Percentiles rank a stretch among this genome's conserved stretches.
These are phyloP conservation scores for Callospermophilus lateralis DNA, from an alignment of 2,113 vertebrate species.

Conservation along the genomic window DNA sequence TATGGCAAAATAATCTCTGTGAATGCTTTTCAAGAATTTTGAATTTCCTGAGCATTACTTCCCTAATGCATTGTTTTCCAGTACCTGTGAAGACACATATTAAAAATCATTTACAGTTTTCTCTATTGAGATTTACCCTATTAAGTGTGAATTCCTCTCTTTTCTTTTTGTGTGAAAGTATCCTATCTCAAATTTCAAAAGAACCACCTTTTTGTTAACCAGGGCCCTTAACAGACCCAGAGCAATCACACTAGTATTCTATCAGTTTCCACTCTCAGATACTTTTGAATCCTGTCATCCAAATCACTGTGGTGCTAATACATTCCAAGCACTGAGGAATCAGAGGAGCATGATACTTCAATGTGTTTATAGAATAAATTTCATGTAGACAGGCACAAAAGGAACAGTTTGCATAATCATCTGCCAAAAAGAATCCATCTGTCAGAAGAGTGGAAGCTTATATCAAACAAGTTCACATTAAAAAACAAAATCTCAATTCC, in stretches of 20 bases:
- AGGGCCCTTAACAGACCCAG: neutral
- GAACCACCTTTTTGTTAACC: neutral
- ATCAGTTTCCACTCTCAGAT: neutral
- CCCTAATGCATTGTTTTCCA: slow-evolving; percentile 16
- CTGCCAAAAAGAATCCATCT: slow-evolving; percentile 76
- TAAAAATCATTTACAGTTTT: slow-evolving; percentile 32
- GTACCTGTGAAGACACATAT: slow-evolving; percentile 38
- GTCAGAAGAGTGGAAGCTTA: slow-evolving; percentile 61
- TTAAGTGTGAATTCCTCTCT: neutral
- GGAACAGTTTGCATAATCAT: slow-evolving; percentile 78
- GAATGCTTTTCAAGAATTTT: neutral
- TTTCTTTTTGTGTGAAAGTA: slow-evolving; percentile 22
- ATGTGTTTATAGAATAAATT: slow-evolving; percentile 78
- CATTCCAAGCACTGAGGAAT: slow-evolving; percentile 66
- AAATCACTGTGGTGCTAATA: slow-evolving; percentile 52
- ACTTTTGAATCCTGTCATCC: slow-evolving; percentile 68
- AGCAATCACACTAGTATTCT: slow-evolving; percentile 38
- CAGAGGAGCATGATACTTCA: slow-evolving; percentile 55
- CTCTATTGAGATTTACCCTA: slow-evolving; percentile 17
- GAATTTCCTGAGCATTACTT: neutral
- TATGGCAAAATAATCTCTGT: neutral
- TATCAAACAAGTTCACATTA: slow-evolving; percentile 70
- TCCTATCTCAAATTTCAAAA: slow-evolving; percentile 22
- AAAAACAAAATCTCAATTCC: slow-evolving; percentile 73
- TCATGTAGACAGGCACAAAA: slow-evolving; percentile 71